Base-by-base conservation (phyloP, 1,140 invertebrate species). In the Drosophila paulistorum region DNA sequence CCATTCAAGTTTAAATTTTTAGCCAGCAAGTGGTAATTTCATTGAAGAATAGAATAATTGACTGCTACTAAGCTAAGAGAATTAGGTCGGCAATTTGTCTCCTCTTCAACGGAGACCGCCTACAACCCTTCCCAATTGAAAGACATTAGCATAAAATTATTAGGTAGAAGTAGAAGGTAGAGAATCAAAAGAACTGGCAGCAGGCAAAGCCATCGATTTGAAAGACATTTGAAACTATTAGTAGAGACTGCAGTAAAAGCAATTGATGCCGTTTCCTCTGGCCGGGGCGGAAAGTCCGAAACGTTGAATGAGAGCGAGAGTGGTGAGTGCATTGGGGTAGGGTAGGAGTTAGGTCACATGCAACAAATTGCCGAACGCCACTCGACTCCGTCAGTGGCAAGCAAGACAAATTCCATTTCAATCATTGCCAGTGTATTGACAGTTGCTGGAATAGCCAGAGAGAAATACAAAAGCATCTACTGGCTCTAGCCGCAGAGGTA, bases 361-460 rank as follows among this genome's bases (percentile, higher is more conserved):
- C 71, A 79, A 79, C 82, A 86, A 86, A 76, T 76, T 86, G 79
- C 82, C 65, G 67, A 59, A 60, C 67, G 65, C 68, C 79, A 73
- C 71, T 79, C 75, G 62, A 75, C 58, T 58, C 79, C 60, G 82
- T 86, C 82, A 73, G 37, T 77, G 77, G 71, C 82, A 86, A 81
- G 82, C 79, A 86, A 86, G 82, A 86, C 82, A 86, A 86, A 86
- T 86, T 86, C 83, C 83, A 83, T 83, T 86, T 83, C 71, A 72
- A 69, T 87, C 83, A 79, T 83, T 86, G 79, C 67, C 84, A 87
- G 76, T 51, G 45, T 87, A 86, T 86, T 83, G 83, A 87, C 79
- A 83, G 83, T 76, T 55, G 66, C 65, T 30, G 14, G 74, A 45
- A 63, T 48, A 57, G 68, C 54, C 58, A 65, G 13, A 33, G 59